Base-by-base conservation (phyloP, 2,797 vertebrate species). In the Thaleichthys pacificus region DNA sequence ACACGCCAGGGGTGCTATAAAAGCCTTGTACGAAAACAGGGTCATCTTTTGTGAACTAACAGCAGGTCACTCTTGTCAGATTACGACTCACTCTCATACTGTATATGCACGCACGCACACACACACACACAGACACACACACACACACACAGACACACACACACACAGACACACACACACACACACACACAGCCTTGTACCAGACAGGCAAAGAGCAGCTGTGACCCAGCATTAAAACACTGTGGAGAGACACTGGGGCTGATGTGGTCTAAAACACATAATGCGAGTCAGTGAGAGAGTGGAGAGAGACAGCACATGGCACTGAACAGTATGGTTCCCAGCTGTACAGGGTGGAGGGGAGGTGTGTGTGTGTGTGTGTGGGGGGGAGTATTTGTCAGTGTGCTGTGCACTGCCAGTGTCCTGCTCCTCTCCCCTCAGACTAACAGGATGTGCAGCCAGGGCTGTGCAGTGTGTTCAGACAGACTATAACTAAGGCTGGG, bases 391-490 rank as follows among this genome's bases (percentile, higher is more conserved):
- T 64, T 47, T 71, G 47, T 65, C 35, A 56, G 61, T 57, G 3
- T 72, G 35, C 6, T 8, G 8, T 14, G 24, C 38, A 38, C 54
- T 47, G 7, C 58, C 32, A 35, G 32, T 56, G 49, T 70, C 30
- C 22, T 22, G 26, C 24, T 28, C 26, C 57, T 14, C 2, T 21
- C 56, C 24, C 28, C 58, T 26, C 26, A 70, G 47, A 62, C 12
- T 8, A 42, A 42, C 26, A 60, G 64, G 64, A 68, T 74, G 63
- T 56, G 61, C n/a, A 32, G 72, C 61, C 51, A 64, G 17, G 56
- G 22, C 42, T 61, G 19, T n/a, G 66, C 28, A 57, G 67, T 56
- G 56, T 22, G 62, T 54, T 22, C 35, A 68, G 60, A 58, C 51
- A 30, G 54, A 14, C 54, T 21, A 63, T 22, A 22, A 75, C 54